These are phyloP conservation scores for Calliscelio sp. DNA, from an alignment of 2,888 invertebrate genomes.

Conservation along the genomic window DNA sequence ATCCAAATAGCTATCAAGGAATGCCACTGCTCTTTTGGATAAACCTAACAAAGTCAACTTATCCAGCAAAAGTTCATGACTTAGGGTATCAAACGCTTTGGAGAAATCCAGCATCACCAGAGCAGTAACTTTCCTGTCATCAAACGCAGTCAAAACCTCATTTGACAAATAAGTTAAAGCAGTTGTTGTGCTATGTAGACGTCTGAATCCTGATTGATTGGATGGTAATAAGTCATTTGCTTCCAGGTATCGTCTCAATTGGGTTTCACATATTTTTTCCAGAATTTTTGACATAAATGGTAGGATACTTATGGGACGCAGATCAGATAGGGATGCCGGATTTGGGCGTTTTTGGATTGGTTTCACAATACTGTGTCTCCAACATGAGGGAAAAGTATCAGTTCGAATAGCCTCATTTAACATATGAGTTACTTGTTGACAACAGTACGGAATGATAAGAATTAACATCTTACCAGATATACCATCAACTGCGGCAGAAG, in stretches of 20 bases:
- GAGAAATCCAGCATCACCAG: slow-evolving; percentile 6
- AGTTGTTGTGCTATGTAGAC: slow-evolving; percentile 12
- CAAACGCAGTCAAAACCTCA: slow-evolving; percentile 6
- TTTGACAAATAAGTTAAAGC: neutral
- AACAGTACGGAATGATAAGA: neutral
- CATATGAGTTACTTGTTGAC: slow-evolving; percentile 3
- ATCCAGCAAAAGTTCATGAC: neutral
- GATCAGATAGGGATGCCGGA: neutral
- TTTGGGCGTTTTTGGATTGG: neutral
- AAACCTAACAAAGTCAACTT: neutral
- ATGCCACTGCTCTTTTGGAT: neutral
- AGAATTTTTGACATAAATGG: slow-evolving; percentile 9
- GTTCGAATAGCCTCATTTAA: neutral
- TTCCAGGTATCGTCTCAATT: neutral
- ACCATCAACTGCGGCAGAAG: slow-evolving; percentile 3
- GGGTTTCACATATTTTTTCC: slow-evolving; percentile 8
- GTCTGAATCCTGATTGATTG: slow-evolving; percentile 11
- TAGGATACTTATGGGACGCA: neutral
- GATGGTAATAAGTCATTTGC: neutral
- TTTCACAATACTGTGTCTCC: neutral
- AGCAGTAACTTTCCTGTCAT: neutral
- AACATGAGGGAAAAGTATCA: too few relatives aligned
- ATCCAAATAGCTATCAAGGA: neutral
- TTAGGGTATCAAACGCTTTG: slow-evolving; percentile 4
- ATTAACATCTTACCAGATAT: slow-evolving; percentile 8